Evolutionary conservation across 1,140 invertebrate species (phyloP).

Genomic region (Hormaphis cornu): DNA sequence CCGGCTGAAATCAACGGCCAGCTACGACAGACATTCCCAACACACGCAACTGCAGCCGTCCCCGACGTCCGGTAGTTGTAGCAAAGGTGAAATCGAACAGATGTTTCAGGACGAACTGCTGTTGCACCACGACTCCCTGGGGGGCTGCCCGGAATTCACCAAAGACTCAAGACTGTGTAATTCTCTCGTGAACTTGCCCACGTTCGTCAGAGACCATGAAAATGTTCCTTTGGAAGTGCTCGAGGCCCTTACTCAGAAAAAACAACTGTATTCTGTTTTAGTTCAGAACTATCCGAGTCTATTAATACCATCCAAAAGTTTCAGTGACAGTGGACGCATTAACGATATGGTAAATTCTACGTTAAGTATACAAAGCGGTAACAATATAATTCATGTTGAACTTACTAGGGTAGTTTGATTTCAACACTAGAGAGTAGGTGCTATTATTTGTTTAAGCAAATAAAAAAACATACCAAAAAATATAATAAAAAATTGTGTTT

Average conservation of each 20-base stretch:
- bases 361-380: no score
- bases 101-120: neutral
- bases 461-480: neutral
- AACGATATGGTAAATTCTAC: slow-evolving; percentile 44
- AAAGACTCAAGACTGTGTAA: slow-evolving; percentile 31
- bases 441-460: neutral
- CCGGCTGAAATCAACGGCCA: slow-evolving; percentile 44
- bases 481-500: neutral
- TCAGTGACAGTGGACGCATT: slow-evolving; percentile 51
- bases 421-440: no score
- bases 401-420: no score
- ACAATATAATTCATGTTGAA: no score
- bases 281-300: slow-evolving; percentile 62
- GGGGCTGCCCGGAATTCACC: neutral
- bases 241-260: slow-evolving; percentile 54
- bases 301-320: slow-evolving; percentile 52
- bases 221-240: slow-evolving; percentile 48
- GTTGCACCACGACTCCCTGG: neutral
- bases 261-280: slow-evolving; percentile 58
- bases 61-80: neutral
- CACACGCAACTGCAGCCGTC: slow-evolving; percentile 43
- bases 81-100: neutral
- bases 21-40: slow-evolving; percentile 39
- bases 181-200: slow-evolving; percentile 57
- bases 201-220: slow-evolving; percentile 58